Percentiles rank a stretch among this genome's conserved stretches.
These are phyloP conservation scores for Pristionchus exspectatus DNA, from an alignment of 2,888 invertebrate genomes.

Conservation along the genomic window DNA sequence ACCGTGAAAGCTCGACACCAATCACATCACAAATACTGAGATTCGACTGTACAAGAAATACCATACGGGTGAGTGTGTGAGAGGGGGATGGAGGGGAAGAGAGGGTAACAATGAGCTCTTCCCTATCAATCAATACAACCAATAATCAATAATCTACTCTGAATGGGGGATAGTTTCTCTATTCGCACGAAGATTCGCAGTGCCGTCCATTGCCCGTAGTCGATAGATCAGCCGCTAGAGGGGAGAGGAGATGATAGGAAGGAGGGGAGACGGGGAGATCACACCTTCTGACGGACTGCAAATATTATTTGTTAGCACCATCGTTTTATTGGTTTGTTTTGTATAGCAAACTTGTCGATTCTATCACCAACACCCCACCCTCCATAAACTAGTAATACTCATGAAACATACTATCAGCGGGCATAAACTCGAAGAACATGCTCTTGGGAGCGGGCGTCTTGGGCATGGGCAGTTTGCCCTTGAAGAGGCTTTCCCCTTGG, in stretches of 20 bases:
- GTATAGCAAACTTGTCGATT: neutral
- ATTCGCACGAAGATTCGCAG: slow-evolving; percentile 40
- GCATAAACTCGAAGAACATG: slow-evolving; percentile 40
- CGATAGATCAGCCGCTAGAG: slow-evolving; percentile 16
- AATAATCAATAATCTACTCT: slow-evolving; percentile 41
- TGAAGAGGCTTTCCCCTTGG: slow-evolving; percentile 17
- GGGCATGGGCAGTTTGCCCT: slow-evolving; percentile 29
- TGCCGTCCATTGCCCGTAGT: slow-evolving; percentile 25
- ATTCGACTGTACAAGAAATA: slow-evolving; percentile 43
- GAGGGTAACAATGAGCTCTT: neutral
- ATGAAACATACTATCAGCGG: slow-evolving; percentile 12
- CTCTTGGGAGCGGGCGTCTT: slow-evolving; percentile 1
- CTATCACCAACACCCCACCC: neutral
- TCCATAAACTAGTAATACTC: neutral
- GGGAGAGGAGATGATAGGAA: neutral
- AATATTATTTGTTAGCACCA: neutral
- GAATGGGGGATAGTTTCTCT: neutral
- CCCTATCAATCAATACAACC: slow-evolving; percentile 2
- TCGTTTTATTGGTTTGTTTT: neutral
- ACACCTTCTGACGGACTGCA: slow-evolving; percentile 39
- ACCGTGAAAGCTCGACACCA: slow-evolving; percentile 42
- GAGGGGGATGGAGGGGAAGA: neutral
- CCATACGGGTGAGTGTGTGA: neutral
- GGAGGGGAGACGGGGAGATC: neutral
- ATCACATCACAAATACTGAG: slow-evolving; percentile 50